phyloP scores from a whole-genome alignment of 2,888 invertebrate species.

The Seira musarum region DNA sequence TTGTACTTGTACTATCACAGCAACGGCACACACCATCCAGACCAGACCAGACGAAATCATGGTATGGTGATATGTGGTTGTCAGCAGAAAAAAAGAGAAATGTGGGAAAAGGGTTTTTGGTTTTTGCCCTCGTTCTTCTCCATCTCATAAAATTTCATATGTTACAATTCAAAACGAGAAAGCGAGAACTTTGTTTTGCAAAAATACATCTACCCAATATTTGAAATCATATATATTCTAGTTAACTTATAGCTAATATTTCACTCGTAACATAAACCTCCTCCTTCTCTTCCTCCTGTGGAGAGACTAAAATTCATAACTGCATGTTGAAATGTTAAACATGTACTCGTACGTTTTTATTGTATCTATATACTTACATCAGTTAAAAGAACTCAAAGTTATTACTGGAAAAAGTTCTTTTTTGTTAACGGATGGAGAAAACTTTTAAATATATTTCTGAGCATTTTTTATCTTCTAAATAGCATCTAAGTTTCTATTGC shows the following conservation, averaged over 20 bases:
- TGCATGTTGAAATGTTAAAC: too few relatives aligned
- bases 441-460: not conserved
- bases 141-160: constrained; percentile 24
- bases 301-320: not conserved
- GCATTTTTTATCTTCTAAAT: not conserved
- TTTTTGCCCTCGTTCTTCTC: not conserved
- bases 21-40: not conserved
- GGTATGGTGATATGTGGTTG: constrained; percentile 19
- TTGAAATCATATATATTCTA: not conserved
- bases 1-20: too few relatives aligned
- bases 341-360: not conserved
- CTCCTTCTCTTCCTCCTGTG: too few relatives aligned
- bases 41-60: too few relatives aligned
- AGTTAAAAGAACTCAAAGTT: not conserved
- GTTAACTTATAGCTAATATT: constrained; percentile 2
- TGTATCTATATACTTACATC: not conserved
- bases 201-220: not conserved
- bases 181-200: not conserved
- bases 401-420: not conserved
- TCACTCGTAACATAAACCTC: not conserved
- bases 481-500: too few relatives aligned
- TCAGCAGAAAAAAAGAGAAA: constrained; percentile 22
- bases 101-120: constrained; percentile 15
- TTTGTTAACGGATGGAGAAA: not conserved
- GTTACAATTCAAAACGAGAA: constrained; percentile 31